Base-by-base conservation (phyloP, 2,113 vertebrate species). In the Sakesphorus luctuosus region DNA sequence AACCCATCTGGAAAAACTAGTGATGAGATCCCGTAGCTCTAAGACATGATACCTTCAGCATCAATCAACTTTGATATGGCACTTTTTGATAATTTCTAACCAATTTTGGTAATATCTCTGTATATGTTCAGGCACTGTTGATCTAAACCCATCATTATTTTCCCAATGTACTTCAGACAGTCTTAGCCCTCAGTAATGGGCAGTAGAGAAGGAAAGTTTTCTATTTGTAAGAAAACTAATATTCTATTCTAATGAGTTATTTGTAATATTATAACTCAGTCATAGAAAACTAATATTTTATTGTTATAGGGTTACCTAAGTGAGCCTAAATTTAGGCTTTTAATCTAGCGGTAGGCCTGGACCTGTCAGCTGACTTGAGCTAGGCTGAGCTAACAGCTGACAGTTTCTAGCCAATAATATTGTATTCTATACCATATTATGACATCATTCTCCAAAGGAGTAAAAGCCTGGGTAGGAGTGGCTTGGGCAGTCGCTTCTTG, bases 1-100 rank as follows among this genome's bases (percentile, higher is more conserved):
- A 97, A 61, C 76, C 81, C 97, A 98, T 97, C 97, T 98, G 98
- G 97, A 98, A 98, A 97, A 97, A 97, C 83, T 94, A 96, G 89
- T 95, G 93, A 94, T 97, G 97, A 93, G 95, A 97, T 97, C 95
- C 88, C 88, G 67, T 66, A 94, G 92, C 90, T 96, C 96, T 94
- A 90, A 96, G 94, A 95, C 83, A 96, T 89, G 73, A 93, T 96
- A 93, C 72, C 96, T 96, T 71, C 55, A 95, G 58, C 91, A 97
- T 97, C 94, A 93, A 96, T 98, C 95, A 98, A 15, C 71, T 95
- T 90, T 95, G 65, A 91, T 97, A 90, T 52, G 62, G 83, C 89
- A 92, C 58, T 87, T 96, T 97, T 90, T 81, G 46, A 86, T 83
- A 26, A 52, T 26, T 52, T 52, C 50, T 52, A 38, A 91, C 68